A percentile compares a stretch with the other conserved stretches of the same genome.
Evolutionary conservation across 1,140 invertebrate species (phyloP).

Genomic region (Mamestra configurata): DNA sequence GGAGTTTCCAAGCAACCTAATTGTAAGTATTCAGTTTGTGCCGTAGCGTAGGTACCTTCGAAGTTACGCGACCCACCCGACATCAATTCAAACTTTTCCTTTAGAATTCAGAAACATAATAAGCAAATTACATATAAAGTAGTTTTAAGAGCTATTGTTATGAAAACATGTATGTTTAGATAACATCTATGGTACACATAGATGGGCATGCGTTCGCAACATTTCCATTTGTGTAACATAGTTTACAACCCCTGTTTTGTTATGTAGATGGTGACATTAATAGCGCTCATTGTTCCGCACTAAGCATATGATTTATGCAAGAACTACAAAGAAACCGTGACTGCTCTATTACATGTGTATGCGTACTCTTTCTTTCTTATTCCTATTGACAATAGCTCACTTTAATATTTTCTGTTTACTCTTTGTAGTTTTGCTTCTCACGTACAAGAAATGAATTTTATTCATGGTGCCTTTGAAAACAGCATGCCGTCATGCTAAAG

Average conservation of each 20-base stretch:
- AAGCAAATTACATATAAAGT: conserved; percentile 22
- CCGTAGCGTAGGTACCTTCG: neutral
- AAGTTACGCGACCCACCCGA: neutral
- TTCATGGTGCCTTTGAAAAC: conserved; percentile 11
- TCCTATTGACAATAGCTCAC: conserved; percentile 27
- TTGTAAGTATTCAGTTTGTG: neutral
- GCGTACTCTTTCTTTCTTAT: neutral
- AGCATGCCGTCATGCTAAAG: conserved; percentile 14
- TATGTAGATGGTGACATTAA: conserved; percentile 68
- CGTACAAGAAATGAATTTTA: conserved; percentile 40
- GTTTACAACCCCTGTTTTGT: conserved; percentile 63
- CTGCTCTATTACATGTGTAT: conserved; percentile 32
- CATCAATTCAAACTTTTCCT: conserved; percentile 32
- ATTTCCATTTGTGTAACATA: conserved; percentile 53
- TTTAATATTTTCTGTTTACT: conserved; percentile 30
- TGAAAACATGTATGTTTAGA: conserved; percentile 24
- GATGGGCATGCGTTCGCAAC: conserved; percentile 42
- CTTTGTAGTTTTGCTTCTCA: conserved; percentile 15
- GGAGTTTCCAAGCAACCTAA: neutral
- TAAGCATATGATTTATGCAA: conserved; percentile 66
- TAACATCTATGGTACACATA: conserved; percentile 33
- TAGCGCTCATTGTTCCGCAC: conserved; percentile 61
- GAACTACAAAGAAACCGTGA: conserved; percentile 53
- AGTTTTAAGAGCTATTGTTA: conserved; percentile 42
- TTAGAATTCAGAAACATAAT: neutral